Evolutionary conservation across 2,113 vertebrate species (phyloP).

Genomic region (Odocoileus virginianus): DNA sequence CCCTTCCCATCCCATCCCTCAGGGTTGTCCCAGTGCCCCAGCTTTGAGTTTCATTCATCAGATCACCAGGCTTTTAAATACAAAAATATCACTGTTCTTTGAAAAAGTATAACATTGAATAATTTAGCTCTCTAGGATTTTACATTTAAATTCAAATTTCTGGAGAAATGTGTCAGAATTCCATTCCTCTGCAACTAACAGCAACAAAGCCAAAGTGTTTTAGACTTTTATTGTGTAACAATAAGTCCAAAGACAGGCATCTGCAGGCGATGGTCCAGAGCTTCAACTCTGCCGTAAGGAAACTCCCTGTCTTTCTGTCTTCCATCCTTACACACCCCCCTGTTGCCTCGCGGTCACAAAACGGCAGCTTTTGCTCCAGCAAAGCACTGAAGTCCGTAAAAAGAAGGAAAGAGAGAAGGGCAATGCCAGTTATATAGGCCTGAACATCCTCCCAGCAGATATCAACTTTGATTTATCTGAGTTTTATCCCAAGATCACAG

Average conservation of each 20-base stretch:
- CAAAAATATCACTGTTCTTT: constrained; percentile 67
- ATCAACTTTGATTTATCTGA: not conserved
- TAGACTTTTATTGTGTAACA: not conserved
- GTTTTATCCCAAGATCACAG: not conserved
- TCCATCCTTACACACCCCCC: not conserved
- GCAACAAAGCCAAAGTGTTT: not conserved
- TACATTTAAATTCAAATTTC: constrained; percentile 43
- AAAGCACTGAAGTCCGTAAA: not conserved
- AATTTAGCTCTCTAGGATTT: constrained; percentile 69
- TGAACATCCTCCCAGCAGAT: not conserved
- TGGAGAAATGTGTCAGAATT: not conserved
- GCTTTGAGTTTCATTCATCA: not conserved
- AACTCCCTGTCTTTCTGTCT: not conserved
- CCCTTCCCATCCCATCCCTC: not conserved
- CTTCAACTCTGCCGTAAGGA: not conserved
- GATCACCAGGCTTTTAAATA: constrained; percentile 74
- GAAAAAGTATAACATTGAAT: constrained; percentile 74
- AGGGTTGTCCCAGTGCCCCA: not conserved
- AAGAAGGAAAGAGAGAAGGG: not conserved
- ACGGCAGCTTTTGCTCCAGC: not conserved
- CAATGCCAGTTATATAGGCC: not conserved
- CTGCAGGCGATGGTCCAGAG: not conserved
- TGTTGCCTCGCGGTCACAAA: not conserved
- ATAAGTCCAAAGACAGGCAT: not conserved
- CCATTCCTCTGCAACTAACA: not conserved